Base-by-base conservation (phyloP, 1,140 invertebrate genomes). In the Pteromalus puparum region DNA sequence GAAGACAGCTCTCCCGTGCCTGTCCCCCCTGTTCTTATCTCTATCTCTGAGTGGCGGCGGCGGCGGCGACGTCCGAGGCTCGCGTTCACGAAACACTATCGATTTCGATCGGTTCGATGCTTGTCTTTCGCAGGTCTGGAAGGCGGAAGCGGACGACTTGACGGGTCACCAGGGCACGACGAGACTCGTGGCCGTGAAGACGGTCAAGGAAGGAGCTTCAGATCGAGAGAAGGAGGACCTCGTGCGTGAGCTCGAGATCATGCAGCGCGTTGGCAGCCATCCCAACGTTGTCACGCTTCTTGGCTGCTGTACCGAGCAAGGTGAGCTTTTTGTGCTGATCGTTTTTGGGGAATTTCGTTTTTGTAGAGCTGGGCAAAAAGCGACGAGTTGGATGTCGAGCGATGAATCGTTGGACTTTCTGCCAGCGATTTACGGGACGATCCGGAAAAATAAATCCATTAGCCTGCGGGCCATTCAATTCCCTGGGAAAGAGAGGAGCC, bases 251-350 rank as follows among this genome's bases (percentile, higher is more conserved):
- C 94, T 97, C 79, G 95, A 95, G 87, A 96, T 97, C 80, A 97
- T 98, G 97, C 96, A 97, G 90, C 95, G 97, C 88, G 94, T 98
- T 67, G 97, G 97, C 61, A 96, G 95, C 13, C 97, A 98, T 94
- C 96, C 96, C 7, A 97, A 97, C 91, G 97, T 98, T 85, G 97
- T 98, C 21, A 97, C 96, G 0, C 93, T 97, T 68, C 93, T 97
- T 2, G 97, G 96, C 74, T 97, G 97, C 89, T 97, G 97, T 89
- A 97, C 97, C 13, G 96, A 97, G 89, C 95, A 96, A 94, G 96
- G 96, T 97, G 67, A 84, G 83, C 75, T 42, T 42, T 42, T 42
- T 42, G 1, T 42, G 0, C 38, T 42, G 0, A 1, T 42, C 38
- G 1, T 42, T 42, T 42, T 42, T 42, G 38, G 38, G 38, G 9